Conservation (phyloP, 2,888 invertebrate genomes). For the Leptinotarsa rubiginosa region DNA sequence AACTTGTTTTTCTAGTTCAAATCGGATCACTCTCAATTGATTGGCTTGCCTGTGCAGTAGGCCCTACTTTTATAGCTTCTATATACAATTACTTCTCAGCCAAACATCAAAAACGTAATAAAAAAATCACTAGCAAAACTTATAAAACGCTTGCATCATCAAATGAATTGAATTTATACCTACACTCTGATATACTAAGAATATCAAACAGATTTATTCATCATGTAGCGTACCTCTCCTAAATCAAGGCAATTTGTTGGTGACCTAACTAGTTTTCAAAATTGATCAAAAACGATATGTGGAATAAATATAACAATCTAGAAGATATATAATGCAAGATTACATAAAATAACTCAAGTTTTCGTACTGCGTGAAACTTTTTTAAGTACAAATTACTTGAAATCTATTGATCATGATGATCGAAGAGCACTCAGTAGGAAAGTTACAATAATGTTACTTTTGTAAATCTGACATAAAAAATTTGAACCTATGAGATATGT, state of each 20-base stretch:
- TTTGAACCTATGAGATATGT: no score
- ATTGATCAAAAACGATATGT: conserved; percentile 35
- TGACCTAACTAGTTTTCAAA: conserved; percentile 26
- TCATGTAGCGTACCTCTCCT: conserved; percentile 28
- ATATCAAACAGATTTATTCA: conserved; percentile 34
- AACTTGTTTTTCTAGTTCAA: conserved; percentile 31
- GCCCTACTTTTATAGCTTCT: conserved; percentile 33
- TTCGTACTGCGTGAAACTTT: conserved; percentile 44
- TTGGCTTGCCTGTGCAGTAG: conserved; percentile 44
- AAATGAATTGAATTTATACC: no score
- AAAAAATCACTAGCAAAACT: not conserved
- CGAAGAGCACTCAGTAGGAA: not conserved
- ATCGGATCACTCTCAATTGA: conserved; percentile 43
- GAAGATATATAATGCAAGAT: conserved; percentile 39
- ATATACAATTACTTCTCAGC: conserved; percentile 33
- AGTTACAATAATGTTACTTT: conserved; percentile 23
- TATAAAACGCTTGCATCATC: no score
- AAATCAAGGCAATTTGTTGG: conserved; percentile 42
- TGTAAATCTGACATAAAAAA: not conserved
- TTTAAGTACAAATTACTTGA: conserved; percentile 57
- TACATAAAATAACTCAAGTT: conserved; percentile 32
- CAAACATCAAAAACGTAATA: conserved; percentile 4
- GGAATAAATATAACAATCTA: conserved; percentile 42
- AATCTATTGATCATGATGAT: conserved; percentile 56
- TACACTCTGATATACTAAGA: conserved; percentile 15